Base-by-base conservation (phyloP, 2,113 vertebrate genomes). In the Peucedramus taeniatus region DNA sequence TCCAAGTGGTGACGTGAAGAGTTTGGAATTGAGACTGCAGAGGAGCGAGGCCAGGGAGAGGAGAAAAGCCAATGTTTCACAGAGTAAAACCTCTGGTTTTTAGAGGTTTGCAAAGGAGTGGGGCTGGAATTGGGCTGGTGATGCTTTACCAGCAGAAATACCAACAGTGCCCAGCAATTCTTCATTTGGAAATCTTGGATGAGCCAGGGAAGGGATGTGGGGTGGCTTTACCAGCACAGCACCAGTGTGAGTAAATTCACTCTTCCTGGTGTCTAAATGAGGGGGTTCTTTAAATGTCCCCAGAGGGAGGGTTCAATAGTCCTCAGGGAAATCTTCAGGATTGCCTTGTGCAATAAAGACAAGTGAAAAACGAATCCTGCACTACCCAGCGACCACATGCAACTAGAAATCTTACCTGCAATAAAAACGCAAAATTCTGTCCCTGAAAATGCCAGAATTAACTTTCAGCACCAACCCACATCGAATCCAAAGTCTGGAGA, bases 341-440 rank as follows among this genome's bases (percentile, higher is more conserved):
- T 88, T 75, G 50, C 40, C 30, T 18, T n/a, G 14, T 6, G 40
- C 3, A 4, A 30, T 66, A 24, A 51, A 57, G 31, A 20, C 8
- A 61, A 51, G 13, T 17, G 31, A 4, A 70, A 54, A 30, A 12
- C 2, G 2, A 11, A n/a, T 39, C 54, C 76, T 26, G 24, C 7
- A 5, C 9, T 10, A 23, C 10, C 11, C 54, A 18, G 9, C 0
- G 1, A 16, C 18, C 53, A 50, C 15, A 3, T 1, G 3, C 11
- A 39, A 5, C 33, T 17, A 7, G 31, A 16, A 44, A 47, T 4
- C n/a, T 18, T 30, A 26, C 13, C 18, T 51, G 45, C 4, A 59
- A 26, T 9, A 11, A 40, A 44, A 33, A 59, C 13, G 24, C 28
- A 47, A 64, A 75, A 53, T 40, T n/a, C 79, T 27, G 4, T 3